Evolutionary conservation across 2,888 invertebrate genomes (phyloP), one percentile per base, ranked within the genome.

Genomic region (Lochmaea capreae): DNA sequence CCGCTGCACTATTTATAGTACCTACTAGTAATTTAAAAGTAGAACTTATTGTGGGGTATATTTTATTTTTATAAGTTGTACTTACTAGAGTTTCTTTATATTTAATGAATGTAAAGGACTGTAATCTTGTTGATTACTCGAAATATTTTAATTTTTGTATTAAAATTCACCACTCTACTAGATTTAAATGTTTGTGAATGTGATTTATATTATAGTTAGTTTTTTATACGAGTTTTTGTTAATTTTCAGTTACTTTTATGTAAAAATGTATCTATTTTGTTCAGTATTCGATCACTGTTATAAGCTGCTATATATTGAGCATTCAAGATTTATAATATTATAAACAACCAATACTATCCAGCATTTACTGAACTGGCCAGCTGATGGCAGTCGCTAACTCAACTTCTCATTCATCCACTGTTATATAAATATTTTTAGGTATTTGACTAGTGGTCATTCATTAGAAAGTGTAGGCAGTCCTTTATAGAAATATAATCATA

Each of bases 161-260:
- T 39, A 18, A 43, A 63, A 39, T 62, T 62, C 11, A 12, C n/a
- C n/a, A 10, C 33, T 43, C 8, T 42, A 46, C 12, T 65, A 49
- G 49, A 14, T 9, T 52, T 33, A 39, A 62, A 66, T 66, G 54
- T 66, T 66, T 54, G 54, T 66, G 65, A 66, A 66, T 66, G 65
- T 66, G 65, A 66, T 66, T 58, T 58, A 58, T 58, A 26, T 26
- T 22, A 54, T 54, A 54, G n/a, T 22, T 58, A 58, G 22, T 58
- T 3, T 58, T 22, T 58, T 58, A 5, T n/a, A 52, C 14, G 5
- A 52, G n/a, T n/a, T 6, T 22, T 22, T 14, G n/a, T 18, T 57
- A 57, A 18, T 11, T 12, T 11, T 9, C 22, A 57, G 18, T 58
- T 58, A 58, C 58, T 58, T 58, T 58, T 22, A 58, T 58, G 58